Percentiles rank a stretch among this genome's conserved stretches.
phyloP scores from a whole-genome alignment of 2,113 vertebrate species.

The Verasper variegatus region DNA sequence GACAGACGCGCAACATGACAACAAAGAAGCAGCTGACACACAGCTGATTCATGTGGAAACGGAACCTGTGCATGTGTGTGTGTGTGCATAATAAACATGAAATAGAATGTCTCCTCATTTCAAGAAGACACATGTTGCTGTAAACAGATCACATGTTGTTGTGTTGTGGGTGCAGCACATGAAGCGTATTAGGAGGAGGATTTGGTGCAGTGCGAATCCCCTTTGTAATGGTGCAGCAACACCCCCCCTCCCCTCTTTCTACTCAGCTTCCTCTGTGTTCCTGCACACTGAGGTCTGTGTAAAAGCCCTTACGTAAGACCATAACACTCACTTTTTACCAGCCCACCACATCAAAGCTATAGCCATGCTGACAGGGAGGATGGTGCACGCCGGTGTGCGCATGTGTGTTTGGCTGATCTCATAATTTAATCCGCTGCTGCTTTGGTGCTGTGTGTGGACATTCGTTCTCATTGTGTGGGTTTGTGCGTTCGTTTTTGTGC shows the following conservation, averaged over 20 bases:
- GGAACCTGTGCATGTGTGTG: constrained; percentile 7
- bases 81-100: constrained; percentile 47
- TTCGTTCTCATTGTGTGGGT: constrained; percentile 11
- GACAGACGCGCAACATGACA: constrained; percentile 7
- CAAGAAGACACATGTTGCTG: constrained; percentile 48
- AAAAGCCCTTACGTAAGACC: constrained; percentile 82
- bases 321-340: constrained; percentile 66
- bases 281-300: constrained; percentile 75
- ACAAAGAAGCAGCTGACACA: constrained; percentile 41
- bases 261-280: constrained; percentile 41
- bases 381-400: constrained; percentile 8
- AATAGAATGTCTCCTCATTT: constrained; percentile 28
- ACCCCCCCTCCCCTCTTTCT: constrained; percentile 45
- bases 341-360: constrained; percentile 62
- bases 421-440: constrained; percentile 58
- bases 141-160: constrained; percentile 34
- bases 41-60: constrained; percentile 38
- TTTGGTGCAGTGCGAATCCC: constrained; percentile 83
- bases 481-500: constrained; percentile 23
- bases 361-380: constrained; percentile 56
- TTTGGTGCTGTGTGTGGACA: constrained; percentile 32
- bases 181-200: constrained; percentile 56
- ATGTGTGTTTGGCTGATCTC: constrained; percentile 47
- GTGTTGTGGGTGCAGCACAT: constrained; percentile 41
- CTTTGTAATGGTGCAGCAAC: constrained; percentile 76